Conservation (phyloP, 1,140 invertebrate species). For the Macrocentrus cingulum region DNA sequence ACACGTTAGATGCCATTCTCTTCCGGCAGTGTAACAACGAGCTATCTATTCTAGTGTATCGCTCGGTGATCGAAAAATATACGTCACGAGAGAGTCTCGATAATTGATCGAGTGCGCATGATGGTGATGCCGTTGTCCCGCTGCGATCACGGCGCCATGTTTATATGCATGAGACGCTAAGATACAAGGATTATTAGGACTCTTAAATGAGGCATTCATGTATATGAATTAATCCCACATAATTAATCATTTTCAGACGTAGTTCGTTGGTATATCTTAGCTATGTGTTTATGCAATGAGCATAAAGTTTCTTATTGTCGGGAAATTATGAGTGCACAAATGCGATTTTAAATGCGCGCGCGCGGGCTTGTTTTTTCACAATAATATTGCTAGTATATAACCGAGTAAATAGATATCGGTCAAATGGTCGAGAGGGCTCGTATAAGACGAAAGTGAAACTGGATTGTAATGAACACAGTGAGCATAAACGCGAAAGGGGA, state of each 20-base stretch:
- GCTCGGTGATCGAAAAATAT: constrained; percentile 21
- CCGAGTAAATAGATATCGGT: no score
- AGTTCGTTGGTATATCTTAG: not conserved
- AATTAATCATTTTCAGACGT: not conserved
- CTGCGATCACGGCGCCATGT: not conserved
- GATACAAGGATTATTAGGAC: not conserved
- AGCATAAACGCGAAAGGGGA: not conserved
- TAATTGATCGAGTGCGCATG: constrained; percentile 11
- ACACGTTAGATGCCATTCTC: constrained; percentile 20
- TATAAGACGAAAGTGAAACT: constrained; percentile 25
- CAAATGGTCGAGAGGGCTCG: not conserved
- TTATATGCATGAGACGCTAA: not conserved
- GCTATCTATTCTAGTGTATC: constrained; percentile 1
- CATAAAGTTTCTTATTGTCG: not conserved
- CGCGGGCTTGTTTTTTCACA: no score
- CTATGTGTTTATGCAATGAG: not conserved
- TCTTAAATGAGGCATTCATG: not conserved
- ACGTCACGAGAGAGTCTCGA: constrained; percentile 21
- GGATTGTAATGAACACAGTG: constrained; percentile 22
- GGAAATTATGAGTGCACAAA: no score
- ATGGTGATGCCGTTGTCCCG: not conserved
- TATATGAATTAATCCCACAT: not conserved
- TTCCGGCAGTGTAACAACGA: constrained; percentile 27
- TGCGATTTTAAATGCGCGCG: no score
- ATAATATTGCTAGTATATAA: no score